phyloP scores from a whole-genome alignment of 2,113 vertebrate genomes.

The Climacteris rufus region DNA sequence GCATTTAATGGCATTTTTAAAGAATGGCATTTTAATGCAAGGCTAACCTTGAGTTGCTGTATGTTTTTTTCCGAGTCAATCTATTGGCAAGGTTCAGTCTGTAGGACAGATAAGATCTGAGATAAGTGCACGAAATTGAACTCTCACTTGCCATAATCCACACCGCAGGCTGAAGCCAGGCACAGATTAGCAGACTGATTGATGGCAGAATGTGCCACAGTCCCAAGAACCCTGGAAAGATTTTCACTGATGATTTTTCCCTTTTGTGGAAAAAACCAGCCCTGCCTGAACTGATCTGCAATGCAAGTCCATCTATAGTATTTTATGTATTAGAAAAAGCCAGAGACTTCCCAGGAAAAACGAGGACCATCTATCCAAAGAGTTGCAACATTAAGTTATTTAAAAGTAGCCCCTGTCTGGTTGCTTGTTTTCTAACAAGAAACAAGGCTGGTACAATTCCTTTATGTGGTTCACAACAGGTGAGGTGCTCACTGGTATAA shows the following conservation, averaged over 20 bases:
- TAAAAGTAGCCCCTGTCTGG: neutral
- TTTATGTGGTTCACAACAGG: neutral
- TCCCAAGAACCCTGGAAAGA: neutral
- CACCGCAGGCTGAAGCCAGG: neutral
- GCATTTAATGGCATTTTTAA: too few relatives aligned
- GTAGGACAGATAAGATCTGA: neutral
- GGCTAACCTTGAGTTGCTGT: neutral
- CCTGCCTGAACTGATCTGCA: neutral
- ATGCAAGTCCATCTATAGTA: neutral
- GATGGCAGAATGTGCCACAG: neutral
- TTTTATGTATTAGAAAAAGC: neutral
- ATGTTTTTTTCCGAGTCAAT: neutral
- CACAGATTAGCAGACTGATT: neutral
- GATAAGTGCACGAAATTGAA: neutral
- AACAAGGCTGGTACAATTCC: neutral
- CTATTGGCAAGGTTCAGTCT: neutral
- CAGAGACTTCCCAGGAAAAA: neutral
- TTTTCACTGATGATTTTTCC: neutral
- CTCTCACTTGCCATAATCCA: neutral
- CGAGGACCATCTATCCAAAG: neutral
- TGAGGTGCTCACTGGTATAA: neutral
- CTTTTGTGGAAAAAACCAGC: neutral
- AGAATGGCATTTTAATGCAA: neutral
- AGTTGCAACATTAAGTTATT: neutral
- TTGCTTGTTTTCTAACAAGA: neutral